Conservation (phyloP, 2,888 invertebrate species). For the Eupithecia pulchellata region DNA sequence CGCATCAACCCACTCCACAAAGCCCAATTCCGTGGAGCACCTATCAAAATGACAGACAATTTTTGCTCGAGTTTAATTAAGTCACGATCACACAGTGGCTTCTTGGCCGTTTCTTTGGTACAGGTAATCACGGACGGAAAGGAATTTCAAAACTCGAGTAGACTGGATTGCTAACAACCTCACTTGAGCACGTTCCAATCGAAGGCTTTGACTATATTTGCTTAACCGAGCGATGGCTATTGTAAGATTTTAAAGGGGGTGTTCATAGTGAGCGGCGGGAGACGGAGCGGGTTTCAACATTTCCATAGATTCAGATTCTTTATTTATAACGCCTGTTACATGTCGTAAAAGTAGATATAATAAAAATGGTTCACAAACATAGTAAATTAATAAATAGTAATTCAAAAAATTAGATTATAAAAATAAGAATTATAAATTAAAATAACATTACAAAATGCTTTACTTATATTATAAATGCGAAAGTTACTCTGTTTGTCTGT, state of each 20-base stretch:
- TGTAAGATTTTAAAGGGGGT: not conserved
- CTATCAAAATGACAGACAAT: slow-evolving; percentile 59
- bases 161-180: slow-evolving; percentile 62
- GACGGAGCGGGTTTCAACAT: too few species aligned
- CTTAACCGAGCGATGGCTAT: slow-evolving; percentile 15
- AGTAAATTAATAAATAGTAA: too few species aligned
- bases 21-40: slow-evolving; percentile 43
- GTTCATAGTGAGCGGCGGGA: not conserved
- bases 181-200: slow-evolving; percentile 70
- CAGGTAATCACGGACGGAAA: slow-evolving; percentile 73
- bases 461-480: too few species aligned
- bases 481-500: too few species aligned
- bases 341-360: too few species aligned
- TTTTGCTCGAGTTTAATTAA: slow-evolving; percentile 68
- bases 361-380: too few species aligned
- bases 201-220: slow-evolving; percentile 49
- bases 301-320: too few species aligned
- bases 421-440: too few species aligned
- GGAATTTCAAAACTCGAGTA: slow-evolving; percentile 72
- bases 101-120: slow-evolving; percentile 59
- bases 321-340: too few species aligned
- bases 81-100: slow-evolving; percentile 66
- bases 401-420: too few species aligned
- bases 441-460: too few species aligned
- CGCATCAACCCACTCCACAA: slow-evolving; percentile 38